These are phyloP conservation scores for Papilio machaon DNA, from an alignment of 1,140 invertebrate genomes.

Conservation along the genomic window DNA sequence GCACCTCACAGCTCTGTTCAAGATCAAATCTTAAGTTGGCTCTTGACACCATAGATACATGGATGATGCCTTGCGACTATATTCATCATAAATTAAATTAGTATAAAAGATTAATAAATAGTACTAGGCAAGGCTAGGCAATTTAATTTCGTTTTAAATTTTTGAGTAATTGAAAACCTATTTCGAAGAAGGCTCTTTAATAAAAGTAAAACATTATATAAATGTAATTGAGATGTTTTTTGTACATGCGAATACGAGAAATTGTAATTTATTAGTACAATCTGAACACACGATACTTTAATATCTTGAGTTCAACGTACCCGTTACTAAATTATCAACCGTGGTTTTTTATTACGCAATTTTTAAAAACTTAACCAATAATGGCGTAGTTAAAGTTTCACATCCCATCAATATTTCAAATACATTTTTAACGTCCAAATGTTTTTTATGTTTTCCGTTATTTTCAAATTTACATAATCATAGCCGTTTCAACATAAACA, in stretches of 20 bases:
- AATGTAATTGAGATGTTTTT: conserved; percentile 5
- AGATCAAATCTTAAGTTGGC: not conserved
- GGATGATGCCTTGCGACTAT: not conserved
- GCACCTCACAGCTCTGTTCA: not conserved
- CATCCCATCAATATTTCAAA: not conserved
- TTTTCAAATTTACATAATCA: not conserved
- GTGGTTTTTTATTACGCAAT: not conserved
- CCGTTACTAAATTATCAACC: not conserved
- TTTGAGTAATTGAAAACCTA: not conserved
- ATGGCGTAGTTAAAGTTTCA: not conserved
- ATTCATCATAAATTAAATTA: not conserved
- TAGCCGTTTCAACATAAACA: no score
- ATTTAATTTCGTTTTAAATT: not conserved
- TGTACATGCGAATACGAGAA: not conserved
- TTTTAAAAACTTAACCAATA: not conserved
- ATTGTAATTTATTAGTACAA: not conserved
- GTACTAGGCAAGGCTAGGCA: no score
- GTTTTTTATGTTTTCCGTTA: no score
- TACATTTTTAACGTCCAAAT: no score
- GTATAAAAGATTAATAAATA: not conserved
- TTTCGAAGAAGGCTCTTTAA: not conserved
- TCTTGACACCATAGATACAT: not conserved
- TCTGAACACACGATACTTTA: not conserved
- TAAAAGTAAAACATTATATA: not conserved
- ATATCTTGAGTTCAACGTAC: conserved; percentile 5